Conservation (phyloP, 2,113 vertebrate species). For the Ammodytes marinus region DNA sequence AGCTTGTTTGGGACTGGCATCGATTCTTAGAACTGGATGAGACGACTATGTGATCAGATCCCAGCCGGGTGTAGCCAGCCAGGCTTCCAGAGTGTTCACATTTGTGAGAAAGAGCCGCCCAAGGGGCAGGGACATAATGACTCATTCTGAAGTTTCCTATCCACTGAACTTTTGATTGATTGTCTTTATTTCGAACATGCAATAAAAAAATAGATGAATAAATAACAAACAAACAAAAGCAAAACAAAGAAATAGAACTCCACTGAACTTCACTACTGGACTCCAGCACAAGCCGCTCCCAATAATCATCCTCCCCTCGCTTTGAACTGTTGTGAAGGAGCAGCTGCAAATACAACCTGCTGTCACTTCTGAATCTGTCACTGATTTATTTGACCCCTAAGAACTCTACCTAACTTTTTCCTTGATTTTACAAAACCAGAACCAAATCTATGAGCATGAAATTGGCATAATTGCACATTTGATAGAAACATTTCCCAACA, state of each 20-base stretch:
- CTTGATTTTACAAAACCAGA: conserved; percentile 1
- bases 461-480: neutral
- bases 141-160: conserved; percentile 58
- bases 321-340: conserved; percentile 56
- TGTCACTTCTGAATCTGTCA: conserved; percentile 37
- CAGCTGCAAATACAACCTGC: conserved; percentile 47
- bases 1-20: conserved; percentile 48
- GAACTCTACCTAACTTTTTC: neutral
- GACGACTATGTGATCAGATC: conserved; percentile 1
- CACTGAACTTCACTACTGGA: conserved; percentile 27
- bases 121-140: conserved; percentile 37
- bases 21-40: conserved; percentile 45
- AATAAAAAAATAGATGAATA: too few relatives aligned
- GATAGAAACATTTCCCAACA: conserved; percentile 25
- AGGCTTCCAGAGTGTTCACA: conserved; percentile 16
- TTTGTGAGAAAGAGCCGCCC: conserved; percentile 41
- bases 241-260: too few relatives aligned
- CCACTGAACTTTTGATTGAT: conserved; percentile 34
- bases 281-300: conserved; percentile 23
- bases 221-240: too few relatives aligned
- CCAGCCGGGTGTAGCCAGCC: conserved; percentile 40
- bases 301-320: conserved; percentile 24
- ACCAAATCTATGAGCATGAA: conserved; percentile 23
- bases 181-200: too few relatives aligned
- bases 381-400: neutral